Evolutionary conservation across 2,888 invertebrate species (phyloP).

Genomic region (Amphipoea lucens): DNA sequence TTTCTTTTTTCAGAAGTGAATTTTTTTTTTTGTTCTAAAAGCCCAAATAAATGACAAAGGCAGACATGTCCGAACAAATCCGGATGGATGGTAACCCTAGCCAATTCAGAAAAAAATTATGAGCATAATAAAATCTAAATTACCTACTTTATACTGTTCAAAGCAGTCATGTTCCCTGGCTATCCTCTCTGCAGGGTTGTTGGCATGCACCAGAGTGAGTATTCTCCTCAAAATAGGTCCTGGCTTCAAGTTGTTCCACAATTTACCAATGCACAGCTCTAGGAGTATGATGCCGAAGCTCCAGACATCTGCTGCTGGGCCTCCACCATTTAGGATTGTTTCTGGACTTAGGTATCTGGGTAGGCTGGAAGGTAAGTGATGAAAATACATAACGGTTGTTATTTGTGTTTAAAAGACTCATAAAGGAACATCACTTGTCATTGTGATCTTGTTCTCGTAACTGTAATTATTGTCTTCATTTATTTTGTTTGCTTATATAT

Average conservation of each 20-base stretch:
- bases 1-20: not conserved
- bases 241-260: constrained; percentile 94
- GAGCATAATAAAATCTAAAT: not conserved
- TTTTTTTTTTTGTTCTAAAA: too few relatives aligned
- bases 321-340: constrained; percentile 92
- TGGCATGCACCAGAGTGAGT: constrained; percentile 92
- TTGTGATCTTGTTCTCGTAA: not conserved
- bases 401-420: not conserved
- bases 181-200: constrained; percentile 91
- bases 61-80: not conserved
- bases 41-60: not conserved
- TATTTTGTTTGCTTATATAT: not conserved
- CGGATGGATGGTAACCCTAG: not conserved
- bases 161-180: constrained; percentile 94
- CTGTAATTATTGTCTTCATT: not conserved
- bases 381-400: not conserved
- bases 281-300: constrained; percentile 97
- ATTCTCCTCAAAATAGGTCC: constrained; percentile 94
- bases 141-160: constrained; percentile 91
- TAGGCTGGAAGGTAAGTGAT: constrained; percentile 88
- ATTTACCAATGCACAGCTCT: constrained; percentile 93
- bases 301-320: constrained; percentile 97
- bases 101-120: not conserved
- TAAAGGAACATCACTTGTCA: too few relatives aligned
- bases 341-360: constrained; percentile 96